Conservation (phyloP, 2,113 vertebrate genomes). For the Catagonus wagneri region DNA sequence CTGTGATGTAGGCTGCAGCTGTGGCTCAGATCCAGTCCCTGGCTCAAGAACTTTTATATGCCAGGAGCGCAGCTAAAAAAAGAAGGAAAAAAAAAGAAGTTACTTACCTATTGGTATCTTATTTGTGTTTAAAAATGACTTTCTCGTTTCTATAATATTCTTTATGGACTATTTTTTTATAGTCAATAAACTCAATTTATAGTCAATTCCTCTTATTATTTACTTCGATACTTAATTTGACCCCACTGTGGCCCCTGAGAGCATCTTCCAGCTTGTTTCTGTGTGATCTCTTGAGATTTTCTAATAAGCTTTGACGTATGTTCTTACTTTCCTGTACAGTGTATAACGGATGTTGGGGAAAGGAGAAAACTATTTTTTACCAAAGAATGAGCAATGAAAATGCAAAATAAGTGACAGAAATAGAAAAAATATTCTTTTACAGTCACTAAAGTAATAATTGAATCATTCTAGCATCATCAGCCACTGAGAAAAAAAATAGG, state of each 20-base stretch:
- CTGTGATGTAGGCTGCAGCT: no score
- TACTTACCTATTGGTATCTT: neutral
- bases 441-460: neutral
- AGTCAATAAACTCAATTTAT: neutral
- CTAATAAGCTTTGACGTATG: neutral
- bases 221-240: neutral
- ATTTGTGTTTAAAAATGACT: neutral
- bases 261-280: neutral
- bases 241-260: neutral
- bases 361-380: neutral
- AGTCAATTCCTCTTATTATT: neutral
- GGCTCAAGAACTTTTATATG: no score
- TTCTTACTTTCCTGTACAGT: neutral
- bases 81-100: neutral
- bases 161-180: neutral
- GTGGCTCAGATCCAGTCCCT: no score
- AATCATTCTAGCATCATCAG: neutral
- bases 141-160: neutral
- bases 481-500: neutral
- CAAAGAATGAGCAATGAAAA: neutral
- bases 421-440: neutral
- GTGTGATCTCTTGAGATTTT: no score
- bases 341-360: neutral
- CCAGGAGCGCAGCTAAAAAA: no score
- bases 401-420: neutral